A percentile compares a stretch with the other conserved stretches of the same genome.
These are phyloP conservation scores for Clarias laeviceps DNA, from an alignment of 2,797 vertebrate genomes.

Conservation along the genomic window DNA sequence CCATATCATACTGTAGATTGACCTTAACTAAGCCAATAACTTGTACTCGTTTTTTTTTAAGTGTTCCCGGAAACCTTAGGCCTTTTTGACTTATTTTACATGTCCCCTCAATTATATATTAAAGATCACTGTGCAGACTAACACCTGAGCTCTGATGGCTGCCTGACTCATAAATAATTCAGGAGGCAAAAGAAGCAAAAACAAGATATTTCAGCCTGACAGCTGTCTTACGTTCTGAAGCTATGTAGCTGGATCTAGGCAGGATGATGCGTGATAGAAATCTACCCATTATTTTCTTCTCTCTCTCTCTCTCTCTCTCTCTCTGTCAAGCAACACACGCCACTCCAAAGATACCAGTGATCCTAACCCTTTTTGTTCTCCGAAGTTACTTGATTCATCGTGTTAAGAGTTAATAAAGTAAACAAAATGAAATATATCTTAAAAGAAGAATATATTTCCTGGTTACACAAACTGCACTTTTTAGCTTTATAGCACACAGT, in stretches of 20 bases:
- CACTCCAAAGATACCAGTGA: too few species aligned
- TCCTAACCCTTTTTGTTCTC: too few species aligned
- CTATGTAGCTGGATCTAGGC: background rate
- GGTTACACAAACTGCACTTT: too few species aligned
- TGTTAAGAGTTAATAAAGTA: too few species aligned
- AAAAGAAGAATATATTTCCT: too few species aligned
- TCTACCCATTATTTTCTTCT: too few species aligned
- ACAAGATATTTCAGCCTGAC: constrained; percentile 23
- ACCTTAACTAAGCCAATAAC: background rate
- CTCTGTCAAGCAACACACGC: too few species aligned
- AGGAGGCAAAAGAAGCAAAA: constrained; percentile 5
- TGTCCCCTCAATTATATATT: constrained; percentile 19
- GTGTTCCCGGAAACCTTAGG: constrained; percentile 1
- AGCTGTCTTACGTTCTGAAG: background rate
- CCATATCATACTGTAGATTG: background rate
- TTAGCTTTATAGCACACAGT: too few species aligned
- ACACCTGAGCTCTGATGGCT: constrained; percentile 13
- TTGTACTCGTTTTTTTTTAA: background rate
- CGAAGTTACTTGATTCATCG: too few species aligned
- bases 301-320: too few species aligned
- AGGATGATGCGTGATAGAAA: background rate
- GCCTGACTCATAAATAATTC: constrained; percentile 33
- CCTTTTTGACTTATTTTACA: constrained; percentile 15
- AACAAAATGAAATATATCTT: too few species aligned
- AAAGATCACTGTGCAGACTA: background rate